Evolutionary conservation across 2,888 invertebrate genomes (phyloP).

Genomic region (Papilio protenor): DNA sequence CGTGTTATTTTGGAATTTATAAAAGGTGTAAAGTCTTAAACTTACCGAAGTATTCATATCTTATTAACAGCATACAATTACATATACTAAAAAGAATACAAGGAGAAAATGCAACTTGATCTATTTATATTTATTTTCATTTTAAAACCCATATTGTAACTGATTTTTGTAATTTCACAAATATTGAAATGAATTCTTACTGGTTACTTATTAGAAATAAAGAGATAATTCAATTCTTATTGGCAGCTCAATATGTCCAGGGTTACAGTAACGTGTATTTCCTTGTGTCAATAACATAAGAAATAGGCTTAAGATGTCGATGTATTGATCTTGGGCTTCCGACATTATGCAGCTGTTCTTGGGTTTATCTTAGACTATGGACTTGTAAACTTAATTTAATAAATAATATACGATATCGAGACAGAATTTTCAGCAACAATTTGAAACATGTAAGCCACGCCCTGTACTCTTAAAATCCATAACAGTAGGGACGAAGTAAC

Average conservation of each 20-base stretch:
- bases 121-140: too few species aligned
- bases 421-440: background rate
- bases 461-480: background rate
- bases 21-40: background rate
- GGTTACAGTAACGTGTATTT: background rate
- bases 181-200: too few species aligned
- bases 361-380: constrained; percentile 36
- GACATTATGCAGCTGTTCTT: constrained; percentile 37
- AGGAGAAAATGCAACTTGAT: too few species aligned
- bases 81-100: too few species aligned
- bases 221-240: too few species aligned
- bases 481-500: too few species aligned
- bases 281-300: constrained; percentile 44
- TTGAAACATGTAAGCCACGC: background rate
- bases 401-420: too few species aligned
- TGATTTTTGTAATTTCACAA: too few species aligned
- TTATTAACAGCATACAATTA: too few species aligned
- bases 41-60: background rate
- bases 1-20: background rate
- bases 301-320: constrained; percentile 49
- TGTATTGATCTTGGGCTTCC: constrained; percentile 50
- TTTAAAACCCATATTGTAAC: too few species aligned
- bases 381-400: constrained; percentile 34
- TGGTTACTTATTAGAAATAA: too few species aligned
- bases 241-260: background rate